Evolutionary conservation across 2,888 invertebrate species (phyloP), one percentile per base, ranked within the genome.

Genomic region (Diaperis boleti): DNA sequence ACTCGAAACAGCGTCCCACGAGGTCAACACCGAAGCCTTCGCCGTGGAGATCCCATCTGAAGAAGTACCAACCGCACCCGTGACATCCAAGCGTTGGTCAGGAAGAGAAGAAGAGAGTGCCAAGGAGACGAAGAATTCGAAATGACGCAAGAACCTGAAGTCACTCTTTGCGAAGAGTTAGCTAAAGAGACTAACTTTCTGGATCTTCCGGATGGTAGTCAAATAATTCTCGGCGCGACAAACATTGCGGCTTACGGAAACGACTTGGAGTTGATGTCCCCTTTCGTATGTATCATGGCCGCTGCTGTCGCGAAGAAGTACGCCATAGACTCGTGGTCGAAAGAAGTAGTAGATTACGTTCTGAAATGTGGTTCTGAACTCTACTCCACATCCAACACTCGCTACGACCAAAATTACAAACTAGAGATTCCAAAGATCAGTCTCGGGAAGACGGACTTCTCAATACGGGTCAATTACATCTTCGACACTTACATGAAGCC

Each of bases 251-350:
- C 70, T 20, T 73, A 72, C 18, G 78, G 77, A 2, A 64, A 74
- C 2, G 82, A 84, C 10, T 59, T 75, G 6, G 77, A 77, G 45
- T 74, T 72, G 52, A 77, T 83, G 13, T 78, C 87, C 0, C 87
- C 87, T 0, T 87, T 86, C 67, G 80, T 83, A 1, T 83, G 86
- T 10, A 84, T 87, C n/a, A 86, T 87, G 84, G 86, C 87, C 0
- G 80, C 84, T 0, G 86, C 87, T 0, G 85, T 88, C 4, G 86
- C 88, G 0, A 85, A 85, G 65, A 89, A 89, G 70, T 87, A 86
- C 67, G 63, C 82, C 0, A 81, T 87, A 1, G 79, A 84, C 20
- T 85, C 89, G 0, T 90, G 90, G 90, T 85, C 85, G 1, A 60
- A 75, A 0, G 84, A 85, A 0, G 82, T 89, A 0, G 84, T 90